Conservation (phyloP, 2,113 vertebrate genomes). For the Eretmochelys imbricata region DNA sequence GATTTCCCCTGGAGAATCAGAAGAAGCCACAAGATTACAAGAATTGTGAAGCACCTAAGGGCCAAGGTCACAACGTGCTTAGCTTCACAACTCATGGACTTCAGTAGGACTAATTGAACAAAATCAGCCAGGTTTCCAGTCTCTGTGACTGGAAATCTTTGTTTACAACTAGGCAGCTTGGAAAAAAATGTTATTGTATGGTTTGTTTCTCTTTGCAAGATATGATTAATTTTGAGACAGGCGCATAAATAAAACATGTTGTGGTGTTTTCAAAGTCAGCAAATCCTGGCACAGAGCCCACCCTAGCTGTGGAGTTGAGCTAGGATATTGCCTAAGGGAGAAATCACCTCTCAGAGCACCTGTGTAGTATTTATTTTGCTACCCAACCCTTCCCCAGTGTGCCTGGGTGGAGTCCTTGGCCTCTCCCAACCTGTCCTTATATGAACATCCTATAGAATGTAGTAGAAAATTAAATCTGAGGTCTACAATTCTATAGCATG, state of each 20-base stretch:
- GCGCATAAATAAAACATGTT: background rate
- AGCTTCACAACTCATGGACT: background rate
- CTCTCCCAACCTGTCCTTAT: background rate
- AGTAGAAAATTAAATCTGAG: background rate
- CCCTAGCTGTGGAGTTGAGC: background rate
- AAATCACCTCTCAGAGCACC: background rate
- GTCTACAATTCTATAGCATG: background rate
- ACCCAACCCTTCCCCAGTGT: background rate
- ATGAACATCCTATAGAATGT: background rate
- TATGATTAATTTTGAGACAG: background rate
- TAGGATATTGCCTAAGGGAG: background rate
- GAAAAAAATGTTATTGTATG: background rate
- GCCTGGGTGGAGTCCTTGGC: background rate
- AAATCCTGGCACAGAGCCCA: background rate
- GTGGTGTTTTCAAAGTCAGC: background rate
- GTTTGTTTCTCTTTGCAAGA: background rate
- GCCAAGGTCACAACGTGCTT: background rate
- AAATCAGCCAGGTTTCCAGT: accelerated
- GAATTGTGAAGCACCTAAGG: accelerated
- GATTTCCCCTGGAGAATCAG: background rate
- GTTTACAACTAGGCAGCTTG: background rate
- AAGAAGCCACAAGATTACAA: accelerated
- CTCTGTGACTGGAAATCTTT: background rate
- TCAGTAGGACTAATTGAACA: background rate
- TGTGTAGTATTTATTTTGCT: background rate